Evolutionary conservation across 1,140 invertebrate species (phyloP).

Genomic region (Elysia chlorotica): DNA sequence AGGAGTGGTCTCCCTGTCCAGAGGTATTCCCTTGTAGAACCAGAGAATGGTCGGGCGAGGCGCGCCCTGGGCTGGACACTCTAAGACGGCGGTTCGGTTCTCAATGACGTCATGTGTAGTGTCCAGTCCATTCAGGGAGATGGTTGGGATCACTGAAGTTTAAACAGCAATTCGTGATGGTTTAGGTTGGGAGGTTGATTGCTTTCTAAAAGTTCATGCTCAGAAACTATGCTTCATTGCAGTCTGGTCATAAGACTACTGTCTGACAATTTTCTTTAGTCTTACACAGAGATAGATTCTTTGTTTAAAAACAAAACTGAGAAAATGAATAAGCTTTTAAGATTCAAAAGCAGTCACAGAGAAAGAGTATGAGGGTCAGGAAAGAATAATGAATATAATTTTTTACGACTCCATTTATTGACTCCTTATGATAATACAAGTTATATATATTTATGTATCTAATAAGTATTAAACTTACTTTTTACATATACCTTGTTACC

Average conservation of each 20-base stretch:
- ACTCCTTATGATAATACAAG: no score
- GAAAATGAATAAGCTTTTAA: background rate
- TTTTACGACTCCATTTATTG: no score
- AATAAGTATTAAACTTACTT: no score
- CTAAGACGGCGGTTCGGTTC: conserved; percentile 40
- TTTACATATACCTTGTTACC: no score
- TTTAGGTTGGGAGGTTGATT: background rate
- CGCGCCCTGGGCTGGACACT: conserved; percentile 60
- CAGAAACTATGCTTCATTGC: background rate
- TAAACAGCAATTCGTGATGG: conserved; percentile 4
- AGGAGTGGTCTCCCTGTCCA: conserved; percentile 26
- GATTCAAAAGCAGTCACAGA: no score
- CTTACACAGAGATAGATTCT: no score
- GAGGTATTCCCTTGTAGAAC: conserved; percentile 43
- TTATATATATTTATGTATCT: no score
- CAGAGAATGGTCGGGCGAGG: conserved; percentile 63
- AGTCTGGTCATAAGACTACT: no score
- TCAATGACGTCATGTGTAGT: conserved; percentile 38
- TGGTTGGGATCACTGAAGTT: conserved; percentile 56
- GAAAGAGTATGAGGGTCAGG: no score
- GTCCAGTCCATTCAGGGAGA: conserved; percentile 43
- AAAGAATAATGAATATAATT: no score
- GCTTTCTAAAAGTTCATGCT: background rate
- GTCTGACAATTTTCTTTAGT: no score
- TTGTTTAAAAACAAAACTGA: background rate